These are phyloP conservation scores for Mnemiopsis leidyi DNA, from an alignment of 37 sponge, comb jelly and placozoan genomes.

Conservation along the genomic window DNA sequence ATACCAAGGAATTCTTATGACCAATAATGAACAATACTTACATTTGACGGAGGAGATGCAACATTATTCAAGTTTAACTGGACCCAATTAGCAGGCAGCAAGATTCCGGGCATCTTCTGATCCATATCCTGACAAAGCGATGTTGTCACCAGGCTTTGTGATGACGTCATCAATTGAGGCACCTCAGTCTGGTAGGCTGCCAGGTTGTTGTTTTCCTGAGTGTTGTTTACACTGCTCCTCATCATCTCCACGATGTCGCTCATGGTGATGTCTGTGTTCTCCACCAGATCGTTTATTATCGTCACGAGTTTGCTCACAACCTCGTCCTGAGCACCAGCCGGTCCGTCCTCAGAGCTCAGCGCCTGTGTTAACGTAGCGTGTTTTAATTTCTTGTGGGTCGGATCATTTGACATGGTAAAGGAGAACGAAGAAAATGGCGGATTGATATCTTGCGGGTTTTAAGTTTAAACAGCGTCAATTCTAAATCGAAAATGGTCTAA, in stretches of 20 bases:
- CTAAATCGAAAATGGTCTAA: too few relatives aligned
- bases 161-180: background rate
- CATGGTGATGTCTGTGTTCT: conserved; percentile 43
- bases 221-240: conserved; percentile 17
- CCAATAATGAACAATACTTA: too few relatives aligned
- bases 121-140: background rate
- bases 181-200: background rate
- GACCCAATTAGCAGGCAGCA: conserved; percentile 6
- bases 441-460: too few relatives aligned
- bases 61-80: conserved; percentile 7
- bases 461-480: too few relatives aligned
- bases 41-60: background rate
- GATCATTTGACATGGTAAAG: too few relatives aligned
- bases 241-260: conserved; percentile 22
- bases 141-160: background rate
- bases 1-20: too few relatives aligned
- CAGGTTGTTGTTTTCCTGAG: background rate
- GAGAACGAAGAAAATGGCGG: too few relatives aligned
- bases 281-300: conserved; percentile 44
- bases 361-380: conserved; percentile 20
- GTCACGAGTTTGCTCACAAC: conserved; percentile 47
- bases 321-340: background rate
- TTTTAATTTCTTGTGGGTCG: background rate
- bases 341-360: background rate
- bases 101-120: background rate